Evolutionary conservation across 1,140 invertebrate species (phyloP), one percentile per base, ranked within the genome.

Genomic region (Drosophila virilis): DNA sequence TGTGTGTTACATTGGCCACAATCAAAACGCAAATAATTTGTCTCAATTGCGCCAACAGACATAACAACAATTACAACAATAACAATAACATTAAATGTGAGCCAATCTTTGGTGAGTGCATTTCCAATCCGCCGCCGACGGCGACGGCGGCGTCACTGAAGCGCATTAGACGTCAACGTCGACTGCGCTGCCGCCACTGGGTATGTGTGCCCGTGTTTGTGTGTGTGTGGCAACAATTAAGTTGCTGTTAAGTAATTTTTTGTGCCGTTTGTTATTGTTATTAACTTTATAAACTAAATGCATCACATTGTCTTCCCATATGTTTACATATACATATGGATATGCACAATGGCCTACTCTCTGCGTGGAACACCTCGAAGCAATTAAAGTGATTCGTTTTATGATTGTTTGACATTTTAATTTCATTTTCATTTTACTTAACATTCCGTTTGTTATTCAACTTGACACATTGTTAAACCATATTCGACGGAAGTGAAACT

Each of bases 1-100:
- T 66, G 57, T 45, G 6, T 33, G 7, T 71, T 66, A 59, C 65
- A 28, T 48, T 61, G 65, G 43, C 65, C 57, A 40, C 65, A 65
- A 70, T 80, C 77, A 77, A 84, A 80, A 80, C 48, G 69, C 78
- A 86, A 82, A 85, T 86, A 82, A 85, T 76, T 82, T 86, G 78
- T 81, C 86, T 43, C 81, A 76, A 81, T 81, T 85, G 81, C 78
- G 55, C 70, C 81, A 74, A 69, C 77, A 46, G 22, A 46, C 68
- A 64, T 76, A 78, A 80, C 58, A 71, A 78, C 40, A 59, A 54
- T 40, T 65, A 43, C 33, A 72, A 43, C 33, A 61, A 45, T 40
- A 61, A 59, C 55, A 62, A 28, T 33, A 45, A 37, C 38, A 52
- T 42, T 45, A 61, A 60, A 69, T 62, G 45, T 74, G 38, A 70